Evolutionary conservation across 2,888 invertebrate genomes (phyloP).

Genomic region (Tachina fera): DNA sequence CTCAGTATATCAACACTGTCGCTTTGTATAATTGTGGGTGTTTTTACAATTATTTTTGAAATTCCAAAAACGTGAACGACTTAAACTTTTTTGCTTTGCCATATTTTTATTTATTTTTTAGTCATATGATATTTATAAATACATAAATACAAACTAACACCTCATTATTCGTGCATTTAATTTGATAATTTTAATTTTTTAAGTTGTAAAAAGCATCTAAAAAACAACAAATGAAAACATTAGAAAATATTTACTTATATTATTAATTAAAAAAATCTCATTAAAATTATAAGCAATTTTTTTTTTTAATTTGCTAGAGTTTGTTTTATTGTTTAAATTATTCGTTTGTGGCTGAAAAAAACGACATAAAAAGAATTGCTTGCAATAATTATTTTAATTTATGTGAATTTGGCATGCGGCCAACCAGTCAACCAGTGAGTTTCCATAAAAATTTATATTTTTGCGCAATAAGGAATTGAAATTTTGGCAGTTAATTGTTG

Average conservation of each 20-base stretch:
- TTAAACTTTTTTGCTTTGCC: neutral
- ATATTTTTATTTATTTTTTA: slow-evolving; percentile 12
- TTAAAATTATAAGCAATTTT: slow-evolving; percentile 29
- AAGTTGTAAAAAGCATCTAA: neutral
- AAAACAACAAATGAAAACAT: neutral
- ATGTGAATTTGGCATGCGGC: slow-evolving; percentile 56
- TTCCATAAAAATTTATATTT: slow-evolving; percentile 62
- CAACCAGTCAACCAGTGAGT: slow-evolving; percentile 25
- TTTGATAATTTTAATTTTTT: slow-evolving; percentile 46
- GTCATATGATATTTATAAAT: slow-evolving; percentile 1
- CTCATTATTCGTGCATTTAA: slow-evolving; percentile 63
- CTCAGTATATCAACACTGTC: no score
- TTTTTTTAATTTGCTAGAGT: neutral
- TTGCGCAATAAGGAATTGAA: slow-evolving; percentile 62
- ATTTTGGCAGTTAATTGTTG: slow-evolving; percentile 51
- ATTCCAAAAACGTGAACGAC: slow-evolving; percentile 34
- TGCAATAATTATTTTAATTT: slow-evolving; percentile 46
- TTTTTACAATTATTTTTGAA: slow-evolving; percentile 34
- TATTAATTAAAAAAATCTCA: neutral
- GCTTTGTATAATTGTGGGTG: slow-evolving; percentile 19
- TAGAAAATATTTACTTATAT: neutral
- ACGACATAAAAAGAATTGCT: slow-evolving; percentile 1
- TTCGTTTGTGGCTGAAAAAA: slow-evolving; percentile 5
- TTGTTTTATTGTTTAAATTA: slow-evolving; percentile 14
- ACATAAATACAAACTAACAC: slow-evolving; percentile 37